Evolutionary conservation across 2,797 vertebrate species (phyloP).

Genomic region (Synaphobranchus kaupii): DNA sequence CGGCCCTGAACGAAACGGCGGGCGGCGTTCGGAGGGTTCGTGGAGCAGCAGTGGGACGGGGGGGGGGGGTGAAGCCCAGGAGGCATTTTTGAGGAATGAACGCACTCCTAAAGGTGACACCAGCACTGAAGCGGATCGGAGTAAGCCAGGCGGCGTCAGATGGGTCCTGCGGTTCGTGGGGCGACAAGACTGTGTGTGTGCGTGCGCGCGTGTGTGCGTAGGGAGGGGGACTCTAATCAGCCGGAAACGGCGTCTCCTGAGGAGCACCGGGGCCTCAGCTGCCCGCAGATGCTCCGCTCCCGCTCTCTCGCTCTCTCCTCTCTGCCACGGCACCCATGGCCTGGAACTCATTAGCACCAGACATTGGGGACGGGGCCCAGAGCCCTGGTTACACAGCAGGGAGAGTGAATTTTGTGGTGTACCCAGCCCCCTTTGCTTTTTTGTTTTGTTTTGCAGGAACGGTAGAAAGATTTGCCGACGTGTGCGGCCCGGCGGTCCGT

Average conservation of each 20-base stretch:
- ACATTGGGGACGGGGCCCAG: slow-evolving; percentile 35
- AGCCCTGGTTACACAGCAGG: slow-evolving; percentile 16
- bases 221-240: slow-evolving; percentile 69
- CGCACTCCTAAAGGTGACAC: slow-evolving; percentile 65
- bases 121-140: slow-evolving; percentile 43
- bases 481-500: background rate
- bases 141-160: slow-evolving; percentile 48
- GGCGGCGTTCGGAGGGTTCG: slow-evolving; percentile 45
- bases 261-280: slow-evolving; percentile 64
- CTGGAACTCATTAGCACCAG: slow-evolving; percentile 64
- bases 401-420: background rate
- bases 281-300: slow-evolving; percentile 40
- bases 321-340: slow-evolving; percentile 43
- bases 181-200: slow-evolving; percentile 53
- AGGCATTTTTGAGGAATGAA: slow-evolving; percentile 68
- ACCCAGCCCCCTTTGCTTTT: background rate
- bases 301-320: slow-evolving; percentile 5
- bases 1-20: slow-evolving; percentile 54
- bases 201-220: slow-evolving; percentile 56
- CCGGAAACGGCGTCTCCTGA: slow-evolving; percentile 71
- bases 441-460: slow-evolving; percentile 23
- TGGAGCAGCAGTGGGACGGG: slow-evolving; percentile 39
- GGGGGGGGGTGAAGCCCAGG: slow-evolving; percentile 46
- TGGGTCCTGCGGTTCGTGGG: slow-evolving; percentile 41
- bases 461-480: background rate